Conservation (phyloP, 2,797 vertebrate genomes). For the Scolopax rusticola region DNA sequence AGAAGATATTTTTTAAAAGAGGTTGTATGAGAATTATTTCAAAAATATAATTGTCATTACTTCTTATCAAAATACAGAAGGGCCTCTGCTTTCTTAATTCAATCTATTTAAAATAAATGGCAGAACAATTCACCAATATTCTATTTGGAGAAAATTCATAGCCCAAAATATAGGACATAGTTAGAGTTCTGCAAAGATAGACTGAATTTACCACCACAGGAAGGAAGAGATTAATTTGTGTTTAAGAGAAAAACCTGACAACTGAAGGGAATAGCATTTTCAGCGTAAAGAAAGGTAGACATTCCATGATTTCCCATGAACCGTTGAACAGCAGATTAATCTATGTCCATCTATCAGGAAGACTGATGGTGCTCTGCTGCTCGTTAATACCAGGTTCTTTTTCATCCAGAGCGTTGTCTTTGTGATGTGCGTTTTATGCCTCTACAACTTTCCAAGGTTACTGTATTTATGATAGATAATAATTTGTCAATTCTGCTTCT, state of each 20-base stretch:
- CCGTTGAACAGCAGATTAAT: conserved; percentile 60
- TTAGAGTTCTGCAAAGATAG: not conserved
- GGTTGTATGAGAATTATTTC: accelerated
- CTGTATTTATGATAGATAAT: conserved; percentile 23
- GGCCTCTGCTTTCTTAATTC: not conserved
- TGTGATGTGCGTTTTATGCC: conserved; percentile 39
- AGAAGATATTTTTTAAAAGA: no score
- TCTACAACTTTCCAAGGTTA: conserved; percentile 68
- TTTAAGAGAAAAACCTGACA: conserved; percentile 36
- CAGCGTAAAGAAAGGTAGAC: not conserved
- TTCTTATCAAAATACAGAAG: not conserved
- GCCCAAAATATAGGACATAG: not conserved
- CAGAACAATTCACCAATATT: accelerated
- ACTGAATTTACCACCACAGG: not conserved
- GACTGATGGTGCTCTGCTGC: conserved; percentile 30
- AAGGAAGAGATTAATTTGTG: conserved; percentile 13
- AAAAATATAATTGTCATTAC: accelerated
- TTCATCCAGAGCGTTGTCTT: conserved; percentile 49
- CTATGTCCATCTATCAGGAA: conserved; percentile 52
- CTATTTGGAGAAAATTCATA: not conserved
- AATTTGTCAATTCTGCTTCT: conserved; percentile 48
- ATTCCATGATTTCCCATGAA: conserved; percentile 57
- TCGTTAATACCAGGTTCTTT: conserved; percentile 33
- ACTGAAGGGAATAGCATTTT: not conserved
- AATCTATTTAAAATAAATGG: not conserved